phyloP scores from a whole-genome alignment of 2,113 vertebrate species.

The Paramormyrops kingsleyae region DNA sequence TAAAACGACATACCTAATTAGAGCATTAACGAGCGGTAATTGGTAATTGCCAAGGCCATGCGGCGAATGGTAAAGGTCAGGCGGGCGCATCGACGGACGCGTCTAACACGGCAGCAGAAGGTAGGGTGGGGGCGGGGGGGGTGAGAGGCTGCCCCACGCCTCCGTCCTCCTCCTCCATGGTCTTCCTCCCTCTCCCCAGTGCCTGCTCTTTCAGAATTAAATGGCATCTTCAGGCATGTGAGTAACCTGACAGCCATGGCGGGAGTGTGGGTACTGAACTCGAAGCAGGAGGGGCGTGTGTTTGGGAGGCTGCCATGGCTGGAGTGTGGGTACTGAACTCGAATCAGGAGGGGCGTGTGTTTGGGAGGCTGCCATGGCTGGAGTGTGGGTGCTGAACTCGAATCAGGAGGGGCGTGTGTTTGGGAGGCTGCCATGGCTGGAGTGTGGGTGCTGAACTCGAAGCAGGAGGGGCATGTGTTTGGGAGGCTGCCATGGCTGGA shows the following conservation, averaged over 20 bases:
- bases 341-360: constrained; percentile 20
- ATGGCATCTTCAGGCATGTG: constrained; percentile 37
- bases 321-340: constrained; percentile 10
- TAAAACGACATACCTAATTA: constrained; percentile 43
- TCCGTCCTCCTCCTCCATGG: constrained; percentile 1
- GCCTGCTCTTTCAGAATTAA: constrained; percentile 49
- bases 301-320: constrained; percentile 32
- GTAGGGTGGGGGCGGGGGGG: constrained; percentile 10
- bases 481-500: constrained; percentile 29
- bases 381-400: constrained; percentile 14
- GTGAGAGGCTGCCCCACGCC: background rate
- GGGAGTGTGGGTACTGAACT: constrained; percentile 18
- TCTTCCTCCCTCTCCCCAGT: background rate
- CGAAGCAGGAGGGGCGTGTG: constrained; percentile 17
- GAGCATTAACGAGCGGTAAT: constrained; percentile 41
- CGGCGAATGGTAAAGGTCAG: constrained; percentile 37
- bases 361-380: constrained; percentile 32
- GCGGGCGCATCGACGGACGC: constrained; percentile 11
- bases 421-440: constrained; percentile 31
- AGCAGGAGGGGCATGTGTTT: constrained; percentile 22
- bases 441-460: constrained; percentile 19
- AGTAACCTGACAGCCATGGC: constrained; percentile 29
- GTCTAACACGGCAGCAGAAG: constrained; percentile 26
- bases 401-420: constrained; percentile 22
- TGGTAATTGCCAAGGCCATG: constrained; percentile 37